phyloP scores from a whole-genome alignment of 2,797 vertebrate species.

The Hafferia zeledoni region DNA sequence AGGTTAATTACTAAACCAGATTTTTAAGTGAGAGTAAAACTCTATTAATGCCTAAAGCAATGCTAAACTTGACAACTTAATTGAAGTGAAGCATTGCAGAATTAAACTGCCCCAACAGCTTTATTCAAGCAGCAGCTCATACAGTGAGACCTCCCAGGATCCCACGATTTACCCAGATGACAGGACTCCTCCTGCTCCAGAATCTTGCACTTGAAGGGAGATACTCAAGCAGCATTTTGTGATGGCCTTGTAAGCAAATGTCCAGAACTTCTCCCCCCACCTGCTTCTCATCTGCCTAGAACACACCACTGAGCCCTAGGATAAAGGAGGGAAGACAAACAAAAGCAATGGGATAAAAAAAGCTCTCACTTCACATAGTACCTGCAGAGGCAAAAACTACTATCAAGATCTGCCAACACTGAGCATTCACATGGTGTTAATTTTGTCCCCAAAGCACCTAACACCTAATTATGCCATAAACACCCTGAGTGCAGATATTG shows the following conservation, averaged over 20 bases:
- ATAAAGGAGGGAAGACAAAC: neutral
- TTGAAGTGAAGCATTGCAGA: slow-evolving; percentile 41
- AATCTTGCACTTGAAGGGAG: neutral
- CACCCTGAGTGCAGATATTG: neutral
- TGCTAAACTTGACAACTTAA: slow-evolving; percentile 56
- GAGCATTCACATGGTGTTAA: neutral
- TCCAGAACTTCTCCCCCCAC: neutral
- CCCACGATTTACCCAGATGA: neutral
- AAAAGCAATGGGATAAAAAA: neutral
- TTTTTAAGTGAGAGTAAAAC: slow-evolving; percentile 64
- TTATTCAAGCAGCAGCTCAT: slow-evolving; percentile 9
- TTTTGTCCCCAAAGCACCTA: neutral
- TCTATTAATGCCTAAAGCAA: slow-evolving; percentile 66
- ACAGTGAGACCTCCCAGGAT: slow-evolving; percentile 10
- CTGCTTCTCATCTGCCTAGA: neutral
- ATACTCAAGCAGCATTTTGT: neutral
- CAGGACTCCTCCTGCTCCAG: neutral
- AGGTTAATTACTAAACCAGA: slow-evolving; percentile 67
- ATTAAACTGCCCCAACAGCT: slow-evolving; percentile 47
- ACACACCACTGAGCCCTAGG: neutral
- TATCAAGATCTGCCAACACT: neutral
- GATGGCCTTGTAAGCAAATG: neutral
- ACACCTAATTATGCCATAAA: neutral
- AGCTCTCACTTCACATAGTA: neutral
- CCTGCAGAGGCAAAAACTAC: neutral